Evolutionary conservation across 2,113 vertebrate genomes (phyloP).

Genomic region (Pachyramphus minor): DNA sequence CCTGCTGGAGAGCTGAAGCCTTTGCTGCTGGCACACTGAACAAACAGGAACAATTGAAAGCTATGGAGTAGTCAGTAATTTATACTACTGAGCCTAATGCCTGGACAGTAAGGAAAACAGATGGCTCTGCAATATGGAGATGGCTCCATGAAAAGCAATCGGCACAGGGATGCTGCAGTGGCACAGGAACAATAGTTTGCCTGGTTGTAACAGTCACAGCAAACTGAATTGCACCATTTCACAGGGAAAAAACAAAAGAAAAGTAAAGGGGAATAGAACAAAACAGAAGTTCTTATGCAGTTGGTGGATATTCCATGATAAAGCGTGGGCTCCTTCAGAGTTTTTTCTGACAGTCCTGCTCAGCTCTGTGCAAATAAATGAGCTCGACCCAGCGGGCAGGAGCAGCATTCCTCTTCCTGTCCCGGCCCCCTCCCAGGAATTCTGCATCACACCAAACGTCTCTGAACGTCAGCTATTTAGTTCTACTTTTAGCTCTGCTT

Average conservation of each 20-base stretch:
- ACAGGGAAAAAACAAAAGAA: background rate
- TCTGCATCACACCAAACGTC: background rate
- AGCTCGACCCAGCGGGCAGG: background rate
- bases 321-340: background rate
- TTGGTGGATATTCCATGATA: background rate
- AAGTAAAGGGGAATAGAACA: background rate
- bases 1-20: conserved; percentile 40
- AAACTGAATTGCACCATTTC: background rate
- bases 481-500: conserved; percentile 47
- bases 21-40: conserved; percentile 2
- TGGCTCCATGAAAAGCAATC: background rate
- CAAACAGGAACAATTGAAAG: conserved; percentile 54
- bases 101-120: conserved; percentile 52
- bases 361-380: background rate
- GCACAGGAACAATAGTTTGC: background rate
- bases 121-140: conserved; percentile 61
- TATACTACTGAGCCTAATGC: conserved; percentile 15
- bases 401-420: background rate
- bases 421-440: background rate
- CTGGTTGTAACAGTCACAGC: background rate
- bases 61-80: background rate
- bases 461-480: conserved; percentile 20
- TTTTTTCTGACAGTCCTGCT: background rate
- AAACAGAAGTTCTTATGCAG: background rate
- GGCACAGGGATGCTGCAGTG: background rate